Base-by-base conservation (phyloP, 2,888 invertebrate genomes). In the Ectobius pallidus region DNA sequence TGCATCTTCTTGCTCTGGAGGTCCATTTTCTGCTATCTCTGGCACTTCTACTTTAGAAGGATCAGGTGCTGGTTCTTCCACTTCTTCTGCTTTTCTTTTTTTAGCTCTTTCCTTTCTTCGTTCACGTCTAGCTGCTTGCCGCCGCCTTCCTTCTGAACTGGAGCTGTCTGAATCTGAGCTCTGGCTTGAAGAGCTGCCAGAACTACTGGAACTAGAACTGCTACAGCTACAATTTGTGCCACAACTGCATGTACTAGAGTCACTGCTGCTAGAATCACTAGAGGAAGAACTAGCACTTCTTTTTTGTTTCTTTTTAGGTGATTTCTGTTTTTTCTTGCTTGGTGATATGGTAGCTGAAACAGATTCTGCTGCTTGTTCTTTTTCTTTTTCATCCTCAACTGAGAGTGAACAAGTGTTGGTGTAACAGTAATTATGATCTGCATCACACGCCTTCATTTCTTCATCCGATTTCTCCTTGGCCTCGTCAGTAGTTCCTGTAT, bases 191-290 rank as follows among this genome's bases (percentile, higher is more conserved):
- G 89, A 85, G 73, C 85, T 86, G 6, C 74, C 75, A 7, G 86
- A 89, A 70, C 90, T 89, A 4, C 88, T 89, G 0, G 92, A 91
- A 68, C 90, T 90, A 70, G 90, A 89, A 67, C 91, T 90, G 6
- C 91, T 91, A 80, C 94, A 94, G 76, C 93, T 93, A 79, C 94
- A 94, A 80, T 94, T 93, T 0, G 92, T 90, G 3, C 92, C 92
- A 80, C 94, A 94, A 0, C 92, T 91, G 79, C 94, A 94, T 79
- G 91, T 92, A 1, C 86, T 87, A 1, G 93, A 91, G 77, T 88
- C 90, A 75, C 91, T 91, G 78, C 91, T 92, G 75, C 92, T 92
- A 22, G 92, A 92, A 78, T 89, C 90, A 79, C 91, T 92, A 0
- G 92, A 91, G 1, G 92, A 91, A 22, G 91, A 90, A 75, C 87